Percentiles rank a stretch among this genome's conserved stretches.
Conservation (phyloP, 2,797 vertebrate species). For the Xenopus petersii region DNA sequence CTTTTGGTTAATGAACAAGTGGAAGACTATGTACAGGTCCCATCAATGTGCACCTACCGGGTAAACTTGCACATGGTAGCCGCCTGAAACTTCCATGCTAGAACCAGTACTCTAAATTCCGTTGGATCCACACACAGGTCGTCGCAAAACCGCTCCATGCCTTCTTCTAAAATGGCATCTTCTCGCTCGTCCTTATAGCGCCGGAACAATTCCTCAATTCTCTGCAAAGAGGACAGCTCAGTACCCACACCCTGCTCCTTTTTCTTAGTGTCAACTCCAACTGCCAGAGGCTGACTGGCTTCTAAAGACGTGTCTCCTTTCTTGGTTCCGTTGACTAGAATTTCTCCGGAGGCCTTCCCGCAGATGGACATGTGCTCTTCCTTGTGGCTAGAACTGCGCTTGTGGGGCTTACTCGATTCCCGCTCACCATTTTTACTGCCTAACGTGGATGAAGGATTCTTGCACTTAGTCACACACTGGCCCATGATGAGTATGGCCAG, state of each 20-base stretch:
- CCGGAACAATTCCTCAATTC: constrained; percentile 86
- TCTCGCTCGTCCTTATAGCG: constrained; percentile 93
- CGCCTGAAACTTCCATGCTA: constrained; percentile 99
- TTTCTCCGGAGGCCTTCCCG: constrained; percentile 81
- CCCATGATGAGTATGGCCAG: constrained; percentile 82
- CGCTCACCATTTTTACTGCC: constrained; percentile 98
- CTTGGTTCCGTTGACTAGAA: constrained; percentile 91
- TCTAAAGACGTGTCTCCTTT: constrained; percentile 78
- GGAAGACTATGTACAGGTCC: no score
- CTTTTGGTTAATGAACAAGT: no score
- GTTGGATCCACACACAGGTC: constrained; percentile 95
- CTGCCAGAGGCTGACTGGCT: constrained; percentile 63
- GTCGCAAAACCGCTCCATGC: constrained; percentile 95
- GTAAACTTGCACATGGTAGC: constrained; percentile 99
- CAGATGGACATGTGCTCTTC: constrained; percentile 77
- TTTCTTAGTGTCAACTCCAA: constrained; percentile 73
- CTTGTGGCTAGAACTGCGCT: constrained; percentile 79
- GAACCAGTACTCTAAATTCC: constrained; percentile 93
- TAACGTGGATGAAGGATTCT: constrained; percentile 95
- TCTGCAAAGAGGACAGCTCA: constrained; percentile 80
- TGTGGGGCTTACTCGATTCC: constrained; percentile 86
- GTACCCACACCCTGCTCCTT: constrained; percentile 67
- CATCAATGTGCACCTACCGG: constrained; percentile 72
- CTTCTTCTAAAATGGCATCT: constrained; percentile 94
- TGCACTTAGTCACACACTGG: constrained; percentile 99